Evolutionary conservation across 2,113 vertebrate genomes (phyloP), one percentile per base, ranked within the genome.

Genomic region (Syngnathus floridae): DNA sequence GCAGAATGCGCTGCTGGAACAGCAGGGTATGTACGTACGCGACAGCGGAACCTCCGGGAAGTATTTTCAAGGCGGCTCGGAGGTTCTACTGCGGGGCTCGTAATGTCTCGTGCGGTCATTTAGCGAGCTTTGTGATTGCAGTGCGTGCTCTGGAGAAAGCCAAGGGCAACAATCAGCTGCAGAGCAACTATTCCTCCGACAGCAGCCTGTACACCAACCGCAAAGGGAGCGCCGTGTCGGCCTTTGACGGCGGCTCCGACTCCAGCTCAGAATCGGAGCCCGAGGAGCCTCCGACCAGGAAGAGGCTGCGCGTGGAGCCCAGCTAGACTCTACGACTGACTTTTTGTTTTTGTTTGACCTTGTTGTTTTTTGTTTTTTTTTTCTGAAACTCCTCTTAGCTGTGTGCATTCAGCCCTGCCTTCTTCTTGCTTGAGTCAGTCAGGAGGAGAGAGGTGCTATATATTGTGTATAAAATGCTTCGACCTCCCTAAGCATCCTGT

Each of bases 201-300:
- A 93, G 87, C 93, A 95, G 92, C 92, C 91, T 96, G 86, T 98
- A 96, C 90, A 98, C 94, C 86, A 98, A 97, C 89, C 91, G 94
- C 78, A 98, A 98, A 90, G 95, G 95, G 74, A 93, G 95, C 84
- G 77, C 95, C 59, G 95, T 98, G 88, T 98, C 95, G 6, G 95
- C 95, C 79, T 98, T 98, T 26, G 95, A 98, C 59, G 95, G 95
- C 0, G 95, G 95, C 58, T 98, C 95, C 0, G 93, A 97, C 84
- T 95, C 95, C 86, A 98, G 94, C 87, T 97, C 95, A 0, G 95
- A 96, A 55, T 97, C 95, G 0, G 95, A 98, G 86, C 90, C 91
- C 0, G 95, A 97, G 6, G 94, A 95, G 88, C 93, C 92, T 1
- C 94, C 94, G 75, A 95, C 81, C 92, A 90, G 94, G 84, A 97